Base-by-base conservation (phyloP, 1,140 invertebrate genomes). In the Reticulitermes speratus region DNA sequence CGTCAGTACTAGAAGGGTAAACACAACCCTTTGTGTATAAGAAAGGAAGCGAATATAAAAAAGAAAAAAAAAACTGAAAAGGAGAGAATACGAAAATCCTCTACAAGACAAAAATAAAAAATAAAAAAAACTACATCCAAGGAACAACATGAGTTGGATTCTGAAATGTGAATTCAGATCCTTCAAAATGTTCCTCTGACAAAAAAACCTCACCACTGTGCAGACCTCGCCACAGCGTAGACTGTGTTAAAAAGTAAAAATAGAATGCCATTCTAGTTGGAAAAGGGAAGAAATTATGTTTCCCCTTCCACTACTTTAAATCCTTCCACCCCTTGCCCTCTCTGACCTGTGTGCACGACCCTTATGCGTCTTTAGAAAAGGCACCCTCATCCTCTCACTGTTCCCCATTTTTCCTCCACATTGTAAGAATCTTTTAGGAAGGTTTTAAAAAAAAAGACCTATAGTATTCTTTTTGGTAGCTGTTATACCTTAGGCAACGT, bases 21-120 rank as follows among this genome's bases (percentile, higher is more conserved):
- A 86, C 85, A 86, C 44, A 86, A 86, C 85, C 85, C 85, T 86
- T 86, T 86, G 85, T 86, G 65, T 86, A 84, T 84, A 84, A 65
- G 84, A 65, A 38, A 38, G 84, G 84, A 65, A 65, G n/a, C 52
- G 82, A 52, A n/a, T 52, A 84, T 44, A 52, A 84, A 82, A 44
- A 44, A 44, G 44, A 1, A 44, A 45, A 45, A 65, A 30, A 23
- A 59, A 30, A 30, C 30, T 45, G 38, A 38, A 55, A 45, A 38
- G 59, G n/a, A 59, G 12, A 84, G 59, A 30, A 84, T 52, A 84
- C 84, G n/a, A 65, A 84, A 65, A 45, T 48, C 48, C 19, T 32
- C 44, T 44, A 19, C 8, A n/a, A 21, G 82, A 44, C 30, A 84
- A 16, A 84, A 84, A 84, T 84, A 48, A 84, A 55, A 38, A 38